Evolutionary conservation across 2,113 vertebrate genomes (phyloP).

Genomic region (Chionomys nivalis): DNA sequence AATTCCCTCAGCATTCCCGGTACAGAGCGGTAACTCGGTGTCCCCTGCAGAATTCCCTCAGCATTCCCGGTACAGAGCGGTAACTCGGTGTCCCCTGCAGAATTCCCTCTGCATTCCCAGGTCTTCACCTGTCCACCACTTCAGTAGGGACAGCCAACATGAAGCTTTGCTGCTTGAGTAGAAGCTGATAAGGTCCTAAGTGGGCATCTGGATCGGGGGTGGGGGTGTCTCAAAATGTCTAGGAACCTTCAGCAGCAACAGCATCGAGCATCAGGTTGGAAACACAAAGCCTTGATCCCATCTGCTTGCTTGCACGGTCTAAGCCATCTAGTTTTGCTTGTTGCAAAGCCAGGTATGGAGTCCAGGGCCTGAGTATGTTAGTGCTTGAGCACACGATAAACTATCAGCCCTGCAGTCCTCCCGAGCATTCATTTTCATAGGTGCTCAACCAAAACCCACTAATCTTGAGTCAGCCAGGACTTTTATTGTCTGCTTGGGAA

Average conservation of each 20-base stretch:
- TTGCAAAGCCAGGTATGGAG: too few relatives aligned
- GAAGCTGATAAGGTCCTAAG: background rate
- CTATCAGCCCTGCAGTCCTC: background rate
- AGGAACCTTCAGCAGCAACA: background rate
- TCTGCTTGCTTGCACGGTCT: background rate
- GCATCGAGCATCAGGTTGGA: rapidly evolving
- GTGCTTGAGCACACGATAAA: background rate
- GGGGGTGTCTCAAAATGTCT: background rate
- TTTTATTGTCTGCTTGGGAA: background rate
- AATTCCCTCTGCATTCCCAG: background rate
- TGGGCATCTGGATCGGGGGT: background rate
- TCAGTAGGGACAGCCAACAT: background rate
- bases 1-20: background rate
- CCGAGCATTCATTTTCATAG: background rate
- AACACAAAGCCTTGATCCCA: background rate
- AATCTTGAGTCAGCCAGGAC: background rate
- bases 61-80: background rate
- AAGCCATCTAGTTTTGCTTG: background rate
- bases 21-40: too few relatives aligned
- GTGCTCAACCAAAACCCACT: background rate
- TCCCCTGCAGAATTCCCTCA: too few relatives aligned
- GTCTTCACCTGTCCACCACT: background rate
- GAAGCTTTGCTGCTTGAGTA: background rate
- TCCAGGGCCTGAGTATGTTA: background rate
- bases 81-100: rapidly evolving